A percentile compares a stretch with the other conserved stretches of the same genome.
Conservation (phyloP, 2,113 vertebrate species). For the Mola mola region DNA sequence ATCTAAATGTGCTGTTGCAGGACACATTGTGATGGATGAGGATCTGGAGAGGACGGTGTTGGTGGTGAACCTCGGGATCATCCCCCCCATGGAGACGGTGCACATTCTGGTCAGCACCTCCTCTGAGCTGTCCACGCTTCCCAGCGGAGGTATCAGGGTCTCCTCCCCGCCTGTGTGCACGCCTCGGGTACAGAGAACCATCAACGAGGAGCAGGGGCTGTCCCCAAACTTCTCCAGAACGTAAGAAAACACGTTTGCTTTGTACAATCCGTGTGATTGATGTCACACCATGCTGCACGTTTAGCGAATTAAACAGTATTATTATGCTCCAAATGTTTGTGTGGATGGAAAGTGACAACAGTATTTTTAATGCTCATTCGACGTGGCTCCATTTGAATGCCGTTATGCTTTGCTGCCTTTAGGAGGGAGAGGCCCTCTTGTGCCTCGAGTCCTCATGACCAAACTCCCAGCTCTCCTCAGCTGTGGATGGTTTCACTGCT, state of each 20-base stretch:
- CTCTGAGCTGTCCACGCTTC: conserved; percentile 90
- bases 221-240: conserved; percentile 79
- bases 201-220: conserved; percentile 79
- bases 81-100: conserved; percentile 89
- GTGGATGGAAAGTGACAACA: conserved; percentile 1
- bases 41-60: conserved; percentile 90
- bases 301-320: background rate
- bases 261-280: background rate
- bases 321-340: background rate
- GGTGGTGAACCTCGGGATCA: conserved; percentile 90
- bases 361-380: background rate
- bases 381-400: conserved; percentile 7
- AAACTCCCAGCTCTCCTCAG: conserved; percentile 64
- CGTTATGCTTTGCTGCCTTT: conserved; percentile 25
- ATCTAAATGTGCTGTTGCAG: conserved; percentile 57
- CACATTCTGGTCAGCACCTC: conserved; percentile 93
- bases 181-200: conserved; percentile 86
- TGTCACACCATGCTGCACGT: too few species aligned
- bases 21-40: conserved; percentile 88
- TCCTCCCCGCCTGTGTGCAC: conserved; percentile 88
- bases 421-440: conserved; percentile 79
- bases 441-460: conserved; percentile 67
- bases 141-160: conserved; percentile 88
- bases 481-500: conserved; percentile 85
- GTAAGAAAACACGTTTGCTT: conserved; percentile 73